These are phyloP conservation scores for Stichodactyla helianthus DNA, from an alignment of 64 coral and sea anemone genomes.

Conservation along the genomic window DNA sequence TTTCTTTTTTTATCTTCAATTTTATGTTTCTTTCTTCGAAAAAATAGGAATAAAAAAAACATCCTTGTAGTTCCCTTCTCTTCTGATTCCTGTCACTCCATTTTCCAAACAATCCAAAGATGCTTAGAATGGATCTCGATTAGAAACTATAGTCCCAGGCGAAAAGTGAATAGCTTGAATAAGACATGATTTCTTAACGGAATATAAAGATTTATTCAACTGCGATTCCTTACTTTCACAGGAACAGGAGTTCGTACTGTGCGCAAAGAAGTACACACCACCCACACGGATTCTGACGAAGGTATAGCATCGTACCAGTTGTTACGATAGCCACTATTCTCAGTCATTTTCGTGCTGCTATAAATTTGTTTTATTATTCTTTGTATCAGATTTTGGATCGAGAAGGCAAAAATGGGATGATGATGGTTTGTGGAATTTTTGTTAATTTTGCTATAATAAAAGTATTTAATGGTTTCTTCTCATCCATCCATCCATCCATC, in stretches of 20 bases:
- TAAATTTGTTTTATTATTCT: background rate
- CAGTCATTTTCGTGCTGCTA: background rate
- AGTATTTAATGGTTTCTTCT: too few relatives aligned
- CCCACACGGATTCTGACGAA: background rate
- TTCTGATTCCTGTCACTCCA: too few relatives aligned
- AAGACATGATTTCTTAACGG: too few relatives aligned
- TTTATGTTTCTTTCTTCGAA: too few relatives aligned
- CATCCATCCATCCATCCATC: background rate
- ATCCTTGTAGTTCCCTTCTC: too few relatives aligned
- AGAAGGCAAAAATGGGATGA: slow-evolving; percentile 1
- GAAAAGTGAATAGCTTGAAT: too few relatives aligned
- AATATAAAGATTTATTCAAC: background rate
- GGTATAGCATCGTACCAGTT: background rate
- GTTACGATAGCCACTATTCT: background rate
- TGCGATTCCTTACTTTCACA: background rate
- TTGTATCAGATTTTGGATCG: background rate
- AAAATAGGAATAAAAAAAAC: too few relatives aligned
- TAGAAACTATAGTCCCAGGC: too few relatives aligned
- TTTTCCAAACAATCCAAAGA: too few relatives aligned
- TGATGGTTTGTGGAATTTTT: background rate
- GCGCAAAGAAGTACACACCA: background rate
- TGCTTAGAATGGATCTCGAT: too few relatives aligned
- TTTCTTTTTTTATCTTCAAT: too few relatives aligned
- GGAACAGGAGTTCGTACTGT: background rate
- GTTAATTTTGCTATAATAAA: background rate